Conservation (phyloP, 2,113 vertebrate species). For the Marmota monax region DNA sequence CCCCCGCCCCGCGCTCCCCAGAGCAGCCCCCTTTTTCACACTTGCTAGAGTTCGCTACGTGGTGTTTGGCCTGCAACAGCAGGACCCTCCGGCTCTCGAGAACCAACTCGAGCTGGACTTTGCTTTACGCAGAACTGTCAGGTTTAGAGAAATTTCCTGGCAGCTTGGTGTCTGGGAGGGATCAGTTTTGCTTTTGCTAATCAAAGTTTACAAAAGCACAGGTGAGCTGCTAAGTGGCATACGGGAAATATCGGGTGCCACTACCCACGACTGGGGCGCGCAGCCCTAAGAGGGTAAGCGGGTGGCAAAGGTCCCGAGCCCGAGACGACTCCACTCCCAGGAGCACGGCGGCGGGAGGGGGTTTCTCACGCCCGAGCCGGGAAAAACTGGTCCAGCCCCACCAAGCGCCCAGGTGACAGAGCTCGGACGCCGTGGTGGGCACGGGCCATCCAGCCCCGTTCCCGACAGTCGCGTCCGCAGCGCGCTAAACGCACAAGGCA, state of each 20-base stretch:
- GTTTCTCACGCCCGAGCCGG: neutral
- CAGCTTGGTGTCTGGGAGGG: neutral
- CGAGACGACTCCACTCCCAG: rapidly evolving
- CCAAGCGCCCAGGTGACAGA: neutral
- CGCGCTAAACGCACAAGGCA: neutral
- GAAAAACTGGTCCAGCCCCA: neutral
- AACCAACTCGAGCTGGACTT: neutral
- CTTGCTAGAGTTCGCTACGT: neutral
- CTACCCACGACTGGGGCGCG: neutral
- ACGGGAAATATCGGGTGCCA: neutral
- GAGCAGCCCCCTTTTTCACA: no score
- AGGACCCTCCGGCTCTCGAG: neutral
- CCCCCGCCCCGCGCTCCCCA: neutral
- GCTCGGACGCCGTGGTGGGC: neutral
- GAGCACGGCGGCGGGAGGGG: neutral
- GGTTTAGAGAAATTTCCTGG: neutral
- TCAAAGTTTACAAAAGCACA: neutral
- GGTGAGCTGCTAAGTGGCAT: neutral
- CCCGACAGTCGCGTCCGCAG: neutral
- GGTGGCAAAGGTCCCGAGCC: neutral
- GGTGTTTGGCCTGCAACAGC: neutral
- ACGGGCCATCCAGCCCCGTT: neutral
- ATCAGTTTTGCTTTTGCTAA: neutral
- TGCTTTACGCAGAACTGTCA: neutral
- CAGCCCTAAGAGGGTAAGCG: neutral